Conservation (phyloP, 1,140 invertebrate genomes). For the Zophobas atratus region DNA sequence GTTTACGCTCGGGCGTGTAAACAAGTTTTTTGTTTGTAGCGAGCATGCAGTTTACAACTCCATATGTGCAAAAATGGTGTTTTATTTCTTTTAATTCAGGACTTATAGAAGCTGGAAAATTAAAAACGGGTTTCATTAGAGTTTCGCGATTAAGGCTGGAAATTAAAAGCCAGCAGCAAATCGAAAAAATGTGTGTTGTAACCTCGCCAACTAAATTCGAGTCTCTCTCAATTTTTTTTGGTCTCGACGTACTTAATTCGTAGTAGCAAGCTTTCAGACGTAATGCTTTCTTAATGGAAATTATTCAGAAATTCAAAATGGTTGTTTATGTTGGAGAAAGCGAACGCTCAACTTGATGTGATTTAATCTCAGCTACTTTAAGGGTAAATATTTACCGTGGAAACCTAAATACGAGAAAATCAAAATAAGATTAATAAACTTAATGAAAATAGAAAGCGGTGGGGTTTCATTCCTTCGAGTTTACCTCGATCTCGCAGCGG, state of each 20-base stretch:
- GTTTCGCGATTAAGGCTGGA: background rate
- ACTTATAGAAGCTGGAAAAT: background rate
- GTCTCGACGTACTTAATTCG: slow-evolving; percentile 13
- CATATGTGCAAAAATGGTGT: background rate
- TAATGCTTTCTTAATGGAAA: slow-evolving; percentile 35
- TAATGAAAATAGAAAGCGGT: slow-evolving; percentile 31
- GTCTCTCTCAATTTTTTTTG: background rate
- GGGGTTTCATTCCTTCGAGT: background rate
- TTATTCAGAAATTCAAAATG: slow-evolving; percentile 43
- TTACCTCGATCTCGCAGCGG: background rate
- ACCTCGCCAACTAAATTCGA: background rate
- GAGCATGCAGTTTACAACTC: no score
- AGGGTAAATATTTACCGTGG: slow-evolving; percentile 43
- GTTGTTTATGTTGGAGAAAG: slow-evolving; percentile 40
- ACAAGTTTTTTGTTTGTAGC: no score
- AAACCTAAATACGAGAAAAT: slow-evolving; percentile 47
- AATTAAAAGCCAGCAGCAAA: background rate
- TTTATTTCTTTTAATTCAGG: background rate
- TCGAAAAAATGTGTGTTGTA: background rate
- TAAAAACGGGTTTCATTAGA: background rate
- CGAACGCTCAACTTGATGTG: slow-evolving; percentile 41
- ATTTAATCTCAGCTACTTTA: slow-evolving; percentile 47
- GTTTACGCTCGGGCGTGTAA: no score
- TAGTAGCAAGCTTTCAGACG: slow-evolving; percentile 4
- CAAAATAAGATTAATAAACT: slow-evolving; percentile 50